Conservation (phyloP, 2,888 invertebrate species). For the Cerceris rybyensis region DNA sequence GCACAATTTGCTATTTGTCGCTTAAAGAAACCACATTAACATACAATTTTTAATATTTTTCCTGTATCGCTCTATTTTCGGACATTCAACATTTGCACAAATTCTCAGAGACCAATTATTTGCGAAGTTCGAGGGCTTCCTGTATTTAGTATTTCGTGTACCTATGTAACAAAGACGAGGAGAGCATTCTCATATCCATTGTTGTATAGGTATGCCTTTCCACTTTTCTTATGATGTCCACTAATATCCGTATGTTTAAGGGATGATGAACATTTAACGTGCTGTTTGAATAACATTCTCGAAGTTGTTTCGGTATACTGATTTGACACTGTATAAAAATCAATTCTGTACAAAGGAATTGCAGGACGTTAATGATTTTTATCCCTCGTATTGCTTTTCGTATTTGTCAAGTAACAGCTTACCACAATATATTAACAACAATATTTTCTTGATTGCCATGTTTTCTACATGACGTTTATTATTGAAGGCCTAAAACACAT, state of each 20-base stretch:
- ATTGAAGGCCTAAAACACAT: slow-evolving; percentile 14
- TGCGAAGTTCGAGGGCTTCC: no score
- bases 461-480: slow-evolving; percentile 26
- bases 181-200: slow-evolving; percentile 84
- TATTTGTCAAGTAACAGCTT: slow-evolving; percentile 1
- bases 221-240: slow-evolving; percentile 86
- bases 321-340: slow-evolving; percentile 56
- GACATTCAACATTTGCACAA: no score
- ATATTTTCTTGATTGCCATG: slow-evolving; percentile 39
- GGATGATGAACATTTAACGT: slow-evolving; percentile 82
- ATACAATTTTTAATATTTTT: no score
- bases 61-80: no score
- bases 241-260: slow-evolving; percentile 84
- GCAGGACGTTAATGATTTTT: background rate
- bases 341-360: slow-evolving; percentile 41
- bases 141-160: slow-evolving; percentile 20
- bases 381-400: background rate
- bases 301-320: slow-evolving; percentile 84
- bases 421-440: slow-evolving; percentile 44
- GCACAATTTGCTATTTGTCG: no score
- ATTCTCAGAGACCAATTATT: no score
- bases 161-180: slow-evolving; percentile 83
- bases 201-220: slow-evolving; percentile 83
- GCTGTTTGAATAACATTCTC: slow-evolving; percentile 84
- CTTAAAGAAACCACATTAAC: no score